Evolutionary conservation across 2,797 vertebrate genomes (phyloP).

Genomic region (Uromys caudimaculatus): DNA sequence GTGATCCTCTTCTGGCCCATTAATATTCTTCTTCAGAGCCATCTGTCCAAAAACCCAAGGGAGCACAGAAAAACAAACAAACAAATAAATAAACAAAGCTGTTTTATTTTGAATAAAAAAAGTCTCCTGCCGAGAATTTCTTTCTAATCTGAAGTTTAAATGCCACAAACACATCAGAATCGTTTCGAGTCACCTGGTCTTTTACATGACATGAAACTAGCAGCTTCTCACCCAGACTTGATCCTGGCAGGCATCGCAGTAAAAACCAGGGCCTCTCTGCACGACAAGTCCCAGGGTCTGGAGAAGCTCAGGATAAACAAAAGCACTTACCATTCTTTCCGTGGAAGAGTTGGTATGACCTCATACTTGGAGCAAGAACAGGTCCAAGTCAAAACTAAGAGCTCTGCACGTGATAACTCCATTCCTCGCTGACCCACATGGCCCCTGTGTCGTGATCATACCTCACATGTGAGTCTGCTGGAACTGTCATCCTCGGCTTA

Average conservation of each 20-base stretch:
- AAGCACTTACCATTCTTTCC: neutral
- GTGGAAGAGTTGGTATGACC: neutral
- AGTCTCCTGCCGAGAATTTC: conserved; percentile 57
- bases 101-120: conserved; percentile 66
- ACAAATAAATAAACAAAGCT: neutral
- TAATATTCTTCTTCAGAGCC: conserved; percentile 34
- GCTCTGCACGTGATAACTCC: neutral
- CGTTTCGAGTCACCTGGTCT: neutral
- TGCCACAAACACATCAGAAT: conserved; percentile 15
- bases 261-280: neutral
- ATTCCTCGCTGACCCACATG: neutral
- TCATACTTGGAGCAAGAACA: neutral
- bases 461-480: neutral
- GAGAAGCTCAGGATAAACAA: neutral
- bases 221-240: neutral
- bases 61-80: neutral
- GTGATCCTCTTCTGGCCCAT: neutral
- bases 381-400: neutral
- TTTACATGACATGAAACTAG: conserved; percentile 8
- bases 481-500: neutral
- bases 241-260: neutral
- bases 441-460: neutral
- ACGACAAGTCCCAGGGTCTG: neutral
- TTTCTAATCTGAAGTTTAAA: conserved; percentile 63
- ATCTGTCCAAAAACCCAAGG: conserved; percentile 49